Percentiles rank a stretch among this genome's conserved stretches.
Evolutionary conservation across 2,113 vertebrate species (phyloP).

Genomic region (Leptodactylus fuscus): DNA sequence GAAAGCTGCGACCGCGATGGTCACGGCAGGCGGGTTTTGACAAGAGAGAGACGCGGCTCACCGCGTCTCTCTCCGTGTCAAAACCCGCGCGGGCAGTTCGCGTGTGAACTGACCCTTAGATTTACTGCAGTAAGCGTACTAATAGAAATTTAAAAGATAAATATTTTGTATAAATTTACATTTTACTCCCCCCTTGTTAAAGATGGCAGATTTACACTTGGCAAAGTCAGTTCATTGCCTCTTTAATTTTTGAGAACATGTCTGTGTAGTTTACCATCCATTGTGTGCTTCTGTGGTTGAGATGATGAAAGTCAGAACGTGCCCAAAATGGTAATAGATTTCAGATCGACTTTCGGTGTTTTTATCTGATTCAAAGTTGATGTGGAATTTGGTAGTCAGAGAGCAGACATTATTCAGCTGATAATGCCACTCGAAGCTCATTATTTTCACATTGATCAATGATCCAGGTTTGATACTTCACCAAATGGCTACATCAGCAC

Average conservation of each 20-base stretch:
- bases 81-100: too few relatives aligned
- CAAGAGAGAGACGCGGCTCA: too few relatives aligned
- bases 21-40: too few relatives aligned
- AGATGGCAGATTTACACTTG: too few relatives aligned
- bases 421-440: background rate
- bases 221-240: background rate
- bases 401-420: conserved; percentile 9
- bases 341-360: background rate
- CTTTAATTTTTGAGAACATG: background rate
- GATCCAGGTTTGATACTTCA: conserved; percentile 6
- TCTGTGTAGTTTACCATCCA: background rate
- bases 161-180: too few relatives aligned
- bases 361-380: background rate
- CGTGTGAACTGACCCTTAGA: too few relatives aligned
- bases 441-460: conserved; percentile 17
- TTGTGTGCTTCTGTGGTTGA: background rate
- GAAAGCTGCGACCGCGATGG: too few relatives aligned
- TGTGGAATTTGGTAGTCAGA: background rate
- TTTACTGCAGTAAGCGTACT: too few relatives aligned
- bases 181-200: too few relatives aligned
- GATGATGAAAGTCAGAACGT: background rate
- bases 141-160: too few relatives aligned
- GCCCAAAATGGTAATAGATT: background rate
- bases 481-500: background rate
- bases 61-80: too few relatives aligned